Evolutionary conservation across 2,888 invertebrate genomes (phyloP).

Genomic region (Bhutanitis thaidina): DNA sequence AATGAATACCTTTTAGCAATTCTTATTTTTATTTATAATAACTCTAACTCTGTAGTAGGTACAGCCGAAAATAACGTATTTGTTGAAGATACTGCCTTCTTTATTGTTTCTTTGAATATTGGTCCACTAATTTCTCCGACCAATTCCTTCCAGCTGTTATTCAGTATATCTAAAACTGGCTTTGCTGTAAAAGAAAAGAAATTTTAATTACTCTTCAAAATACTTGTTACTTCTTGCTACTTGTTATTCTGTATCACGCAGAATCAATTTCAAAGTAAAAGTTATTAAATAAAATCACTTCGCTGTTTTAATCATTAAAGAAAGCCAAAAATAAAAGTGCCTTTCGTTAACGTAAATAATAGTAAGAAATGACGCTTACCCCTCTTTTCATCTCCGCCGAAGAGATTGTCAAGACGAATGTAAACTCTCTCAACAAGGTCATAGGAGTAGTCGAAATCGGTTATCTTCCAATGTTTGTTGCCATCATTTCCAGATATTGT

Average conservation of each 20-base stretch:
- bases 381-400: conserved; percentile 35
- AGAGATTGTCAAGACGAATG: conserved; percentile 35
- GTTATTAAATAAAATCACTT: too few species aligned
- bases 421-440: conserved; percentile 30
- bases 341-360: too few species aligned
- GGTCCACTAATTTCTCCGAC: conserved; percentile 32
- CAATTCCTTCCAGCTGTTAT: conserved; percentile 36
- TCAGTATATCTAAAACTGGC: conserved; percentile 31
- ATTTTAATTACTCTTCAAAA: too few species aligned
- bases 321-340: too few species aligned
- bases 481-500: conserved; percentile 29
- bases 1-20: background rate
- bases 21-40: conserved; percentile 15
- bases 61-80: conserved; percentile 21
- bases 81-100: conserved; percentile 1
- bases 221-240: too few species aligned
- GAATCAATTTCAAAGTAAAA: too few species aligned
- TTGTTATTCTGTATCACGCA: too few species aligned
- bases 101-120: conserved; percentile 31
- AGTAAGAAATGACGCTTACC: conserved; percentile 25
- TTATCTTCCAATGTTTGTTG: conserved; percentile 37
- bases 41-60: conserved; percentile 32
- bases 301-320: too few species aligned
- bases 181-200: conserved; percentile 36
- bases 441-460: conserved; percentile 33